phyloP scores from a whole-genome alignment of 2,797 vertebrate species.

The Scolopax bukidnonensis region DNA sequence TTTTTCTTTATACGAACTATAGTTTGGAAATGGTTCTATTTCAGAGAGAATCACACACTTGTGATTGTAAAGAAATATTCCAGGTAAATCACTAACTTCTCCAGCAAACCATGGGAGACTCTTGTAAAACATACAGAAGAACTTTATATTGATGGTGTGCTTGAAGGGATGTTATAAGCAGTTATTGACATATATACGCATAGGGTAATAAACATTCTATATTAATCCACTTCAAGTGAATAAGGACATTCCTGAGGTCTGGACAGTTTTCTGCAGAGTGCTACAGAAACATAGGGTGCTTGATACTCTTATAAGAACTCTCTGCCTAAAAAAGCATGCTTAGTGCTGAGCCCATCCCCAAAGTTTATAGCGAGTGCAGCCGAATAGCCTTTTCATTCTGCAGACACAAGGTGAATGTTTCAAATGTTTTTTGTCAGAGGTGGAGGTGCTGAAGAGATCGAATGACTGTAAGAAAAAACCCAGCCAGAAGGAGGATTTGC shows the following conservation, averaged over 20 bases:
- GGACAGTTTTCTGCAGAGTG: neutral
- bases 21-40: neutral
- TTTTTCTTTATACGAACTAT: neutral
- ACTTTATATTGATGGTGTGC: neutral
- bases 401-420: neutral
- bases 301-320: neutral
- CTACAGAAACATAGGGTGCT: neutral
- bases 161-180: neutral
- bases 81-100: neutral
- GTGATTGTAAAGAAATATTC: neutral
- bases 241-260: neutral
- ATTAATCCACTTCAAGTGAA: neutral
- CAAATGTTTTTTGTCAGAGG: neutral
- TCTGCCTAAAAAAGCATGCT: neutral
- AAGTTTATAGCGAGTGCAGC: neutral
- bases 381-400: neutral
- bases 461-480: conserved; percentile 11
- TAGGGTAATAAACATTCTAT: neutral
- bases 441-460: neutral
- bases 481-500: neutral
- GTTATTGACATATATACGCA: neutral
- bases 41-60: neutral
- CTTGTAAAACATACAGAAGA: neutral
- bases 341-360: neutral
- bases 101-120: neutral